Evolutionary conservation across 1,140 invertebrate genomes (phyloP).

Genomic region (Anagrus nilaparvatae): DNA sequence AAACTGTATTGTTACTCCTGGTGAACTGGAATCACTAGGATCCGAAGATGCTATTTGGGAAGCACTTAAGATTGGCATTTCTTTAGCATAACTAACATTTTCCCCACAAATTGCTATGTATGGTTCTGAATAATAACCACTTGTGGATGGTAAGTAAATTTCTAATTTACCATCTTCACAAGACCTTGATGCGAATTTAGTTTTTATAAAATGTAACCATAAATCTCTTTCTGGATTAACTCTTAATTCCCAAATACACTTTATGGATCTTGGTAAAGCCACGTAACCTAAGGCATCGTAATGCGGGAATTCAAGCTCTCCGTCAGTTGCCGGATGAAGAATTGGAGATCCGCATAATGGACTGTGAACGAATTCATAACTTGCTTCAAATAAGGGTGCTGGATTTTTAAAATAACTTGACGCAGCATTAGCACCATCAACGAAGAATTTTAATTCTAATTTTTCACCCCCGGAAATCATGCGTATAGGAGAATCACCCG

Average conservation of each 20-base stretch:
- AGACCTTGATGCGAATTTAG: slow-evolving; percentile 67
- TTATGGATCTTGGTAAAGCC: slow-evolving; percentile 61
- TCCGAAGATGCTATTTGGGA: slow-evolving; percentile 55
- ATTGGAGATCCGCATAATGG: slow-evolving; percentile 75
- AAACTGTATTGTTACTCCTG: slow-evolving; percentile 56
- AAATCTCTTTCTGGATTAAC: slow-evolving; percentile 71
- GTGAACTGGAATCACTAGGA: slow-evolving; percentile 39
- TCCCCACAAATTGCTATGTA: slow-evolving; percentile 71
- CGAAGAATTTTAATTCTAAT: slow-evolving; percentile 65
- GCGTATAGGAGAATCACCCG: slow-evolving; percentile 44
- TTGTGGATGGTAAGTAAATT: slow-evolving; percentile 58
- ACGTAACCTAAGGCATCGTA: slow-evolving; percentile 71
- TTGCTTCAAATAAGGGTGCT: slow-evolving; percentile 69
- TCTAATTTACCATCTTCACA: slow-evolving; percentile 79
- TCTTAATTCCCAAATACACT: slow-evolving; percentile 79
- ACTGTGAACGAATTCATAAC: slow-evolving; percentile 78
- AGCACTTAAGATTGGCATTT: slow-evolving; percentile 66
- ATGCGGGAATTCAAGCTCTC: slow-evolving; percentile 74
- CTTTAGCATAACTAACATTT: slow-evolving; percentile 65
- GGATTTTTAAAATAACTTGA: slow-evolving; percentile 79
- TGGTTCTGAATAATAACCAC: slow-evolving; percentile 42
- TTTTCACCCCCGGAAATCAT: slow-evolving; percentile 67
- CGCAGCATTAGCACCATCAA: slow-evolving; percentile 71
- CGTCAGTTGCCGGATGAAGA: slow-evolving; percentile 64
- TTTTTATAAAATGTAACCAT: slow-evolving; percentile 77